These are phyloP conservation scores for Callyntrura guangdongensis DNA, from an alignment of 2,888 invertebrate species.

Conservation along the genomic window DNA sequence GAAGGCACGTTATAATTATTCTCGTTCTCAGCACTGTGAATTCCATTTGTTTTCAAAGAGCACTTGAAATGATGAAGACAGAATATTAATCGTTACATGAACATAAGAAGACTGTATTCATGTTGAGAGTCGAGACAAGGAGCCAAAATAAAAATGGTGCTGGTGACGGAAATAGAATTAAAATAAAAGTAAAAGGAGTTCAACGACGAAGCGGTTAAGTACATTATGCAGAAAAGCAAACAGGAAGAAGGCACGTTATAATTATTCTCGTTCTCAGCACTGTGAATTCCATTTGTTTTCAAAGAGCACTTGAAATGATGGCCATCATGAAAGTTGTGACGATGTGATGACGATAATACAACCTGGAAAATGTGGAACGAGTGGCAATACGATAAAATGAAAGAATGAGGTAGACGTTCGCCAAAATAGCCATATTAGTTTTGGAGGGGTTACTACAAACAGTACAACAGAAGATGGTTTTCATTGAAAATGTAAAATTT, in stretches of 20 bases:
- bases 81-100: not conserved
- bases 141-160: too few species aligned
- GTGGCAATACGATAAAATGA: constrained; percentile 6
- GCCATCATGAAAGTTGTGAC: not conserved
- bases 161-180: too few species aligned
- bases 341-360: not conserved
- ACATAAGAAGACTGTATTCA: not conserved
- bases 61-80: constrained; percentile 12
- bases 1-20: not conserved
- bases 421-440: not conserved
- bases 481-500: constrained; percentile 29
- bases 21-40: not conserved
- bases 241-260: not conserved
- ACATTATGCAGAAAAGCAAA: not conserved
- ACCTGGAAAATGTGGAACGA: not conserved
- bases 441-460: not conserved
- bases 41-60: constrained; percentile 17
- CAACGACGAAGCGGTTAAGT: not conserved
- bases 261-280: not conserved
- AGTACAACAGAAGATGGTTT: constrained; percentile 11
- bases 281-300: constrained; percentile 12
- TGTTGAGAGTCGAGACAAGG: too few species aligned
- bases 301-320: constrained; percentile 33
- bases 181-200: too few species aligned
- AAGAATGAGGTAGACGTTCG: not conserved